phyloP scores from a whole-genome alignment of 2,113 vertebrate species.

The Phyllopteryx taeniolatus region DNA sequence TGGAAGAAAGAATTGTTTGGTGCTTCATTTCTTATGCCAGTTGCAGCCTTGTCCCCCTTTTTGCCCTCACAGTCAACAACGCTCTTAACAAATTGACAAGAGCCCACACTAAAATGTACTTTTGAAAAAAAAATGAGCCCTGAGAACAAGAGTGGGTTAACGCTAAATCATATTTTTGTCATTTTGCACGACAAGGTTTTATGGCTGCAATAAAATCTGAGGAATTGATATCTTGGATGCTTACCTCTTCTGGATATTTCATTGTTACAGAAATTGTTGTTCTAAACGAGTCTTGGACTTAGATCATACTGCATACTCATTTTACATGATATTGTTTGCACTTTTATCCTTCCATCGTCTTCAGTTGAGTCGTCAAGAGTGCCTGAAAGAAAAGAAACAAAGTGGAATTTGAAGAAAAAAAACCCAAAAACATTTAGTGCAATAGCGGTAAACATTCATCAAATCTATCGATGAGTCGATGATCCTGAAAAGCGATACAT shows the following conservation, averaged over 20 bases:
- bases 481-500: too few species aligned
- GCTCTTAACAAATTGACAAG: background rate
- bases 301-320: background rate
- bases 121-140: background rate
- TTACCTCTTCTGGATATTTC: too few species aligned
- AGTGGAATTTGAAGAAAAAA: background rate
- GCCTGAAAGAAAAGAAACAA: background rate
- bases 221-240: too few species aligned
- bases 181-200: background rate
- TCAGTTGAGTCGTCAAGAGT: background rate
- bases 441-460: too few species aligned
- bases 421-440: background rate
- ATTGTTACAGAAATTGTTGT: too few species aligned
- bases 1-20: slow-evolving; percentile 68
- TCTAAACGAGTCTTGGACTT: background rate
- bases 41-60: slow-evolving; percentile 69
- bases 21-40: slow-evolving; percentile 72
- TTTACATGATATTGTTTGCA: background rate
- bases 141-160: too few species aligned
- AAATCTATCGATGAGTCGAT: too few species aligned
- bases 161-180: too few species aligned
- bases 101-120: background rate
- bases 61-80: background rate
- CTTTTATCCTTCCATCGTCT: background rate
- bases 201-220: too few species aligned